phyloP scores from a whole-genome alignment of 2,888 invertebrate species.

The Drosophila borborema region DNA sequence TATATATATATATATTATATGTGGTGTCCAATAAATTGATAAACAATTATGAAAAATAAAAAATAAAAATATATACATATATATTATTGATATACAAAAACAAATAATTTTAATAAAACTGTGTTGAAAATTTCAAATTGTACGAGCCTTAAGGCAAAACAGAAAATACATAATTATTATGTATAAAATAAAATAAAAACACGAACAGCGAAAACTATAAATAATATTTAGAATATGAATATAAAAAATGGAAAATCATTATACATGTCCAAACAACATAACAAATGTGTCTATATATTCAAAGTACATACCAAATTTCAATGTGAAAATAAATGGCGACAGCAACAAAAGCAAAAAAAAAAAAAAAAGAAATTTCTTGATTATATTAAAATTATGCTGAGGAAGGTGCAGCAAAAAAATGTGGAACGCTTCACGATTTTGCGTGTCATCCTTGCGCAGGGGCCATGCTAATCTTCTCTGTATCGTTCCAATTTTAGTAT shows the following conservation, averaged over 20 bases:
- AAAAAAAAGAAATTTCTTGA: too few species aligned
- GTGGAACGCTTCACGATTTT: slow-evolving; percentile 50
- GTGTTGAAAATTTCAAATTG: slow-evolving; percentile 82
- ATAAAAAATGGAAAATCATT: slow-evolving; percentile 21
- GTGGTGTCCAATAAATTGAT: slow-evolving; percentile 59
- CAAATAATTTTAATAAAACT: slow-evolving; percentile 53
- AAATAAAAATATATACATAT: slow-evolving; percentile 1
- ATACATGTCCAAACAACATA: slow-evolving; percentile 46
- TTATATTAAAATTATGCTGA: too few species aligned
- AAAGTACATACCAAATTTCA: slow-evolving; percentile 58
- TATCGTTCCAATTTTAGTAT: slow-evolving; percentile 52
- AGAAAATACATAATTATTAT: slow-evolving; percentile 63
- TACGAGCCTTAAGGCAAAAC: slow-evolving; percentile 59
- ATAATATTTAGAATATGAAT: slow-evolving; percentile 32
- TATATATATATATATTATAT: slow-evolving; percentile 14
- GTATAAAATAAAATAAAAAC: slow-evolving; percentile 50
- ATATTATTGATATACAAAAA: slow-evolving; percentile 14
- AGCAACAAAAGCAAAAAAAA: slow-evolving; percentile 46
- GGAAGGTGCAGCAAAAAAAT: slow-evolving; percentile 42
- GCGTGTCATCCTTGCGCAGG: slow-evolving; percentile 52
- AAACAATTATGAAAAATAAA: slow-evolving; percentile 25
- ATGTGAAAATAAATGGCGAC: slow-evolving; percentile 64
- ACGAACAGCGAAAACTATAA: slow-evolving; percentile 38
- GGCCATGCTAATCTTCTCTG: slow-evolving; percentile 53
- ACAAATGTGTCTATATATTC: slow-evolving; percentile 56